Evolutionary conservation across 1,140 invertebrate genomes (phyloP), one percentile per base, ranked within the genome.

Genomic region (Holotrichia oblita): DNA sequence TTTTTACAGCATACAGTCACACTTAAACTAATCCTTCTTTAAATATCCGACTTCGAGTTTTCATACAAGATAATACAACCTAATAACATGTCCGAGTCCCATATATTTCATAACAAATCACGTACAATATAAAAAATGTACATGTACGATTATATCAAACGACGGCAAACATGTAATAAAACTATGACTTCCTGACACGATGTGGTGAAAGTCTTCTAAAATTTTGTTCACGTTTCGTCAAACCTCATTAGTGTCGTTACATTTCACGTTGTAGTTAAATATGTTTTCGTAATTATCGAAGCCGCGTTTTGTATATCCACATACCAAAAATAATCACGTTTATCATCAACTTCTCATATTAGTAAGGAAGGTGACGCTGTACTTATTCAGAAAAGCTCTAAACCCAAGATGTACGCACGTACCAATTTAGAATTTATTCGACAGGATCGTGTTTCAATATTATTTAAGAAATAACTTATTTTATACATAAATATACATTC

Each of bases 311-410:
- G n/a, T 69, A 69, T 69, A 34, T 27, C 14, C 61, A 69, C 20
- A 27, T 69, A 69, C 61, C 61, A 69, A 69, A 69, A 69, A 69
- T 69, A 69, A 69, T 69, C 61, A 14, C 27, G 14, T 69, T 69
- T 34, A 22, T 69, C 61, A 69, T 34, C 61, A 22, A 27, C 61
- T 27, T 69, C 61, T 69, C 61, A 69, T 69, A 69, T 69, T 69
- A 27, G 61, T 69, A 69, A 24, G 22, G 4, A 14, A 17, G 8
- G 59, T 22, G 59, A n/a, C n/a, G 20, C 10, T 17, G 4, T 12
- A 69, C 22, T 69, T 34, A 22, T 69, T 27, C 3, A 22, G 22
- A 69, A 69, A 69, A 69, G 24, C 12, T 12, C 4, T 24, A 10
- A 34, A 10, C 22, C 3, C 12, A 22, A 69, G 22, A 69, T 14